Evolutionary conservation across 1,140 invertebrate species (phyloP), one percentile per base, ranked within the genome.

Genomic region (Uloborus diversus): DNA sequence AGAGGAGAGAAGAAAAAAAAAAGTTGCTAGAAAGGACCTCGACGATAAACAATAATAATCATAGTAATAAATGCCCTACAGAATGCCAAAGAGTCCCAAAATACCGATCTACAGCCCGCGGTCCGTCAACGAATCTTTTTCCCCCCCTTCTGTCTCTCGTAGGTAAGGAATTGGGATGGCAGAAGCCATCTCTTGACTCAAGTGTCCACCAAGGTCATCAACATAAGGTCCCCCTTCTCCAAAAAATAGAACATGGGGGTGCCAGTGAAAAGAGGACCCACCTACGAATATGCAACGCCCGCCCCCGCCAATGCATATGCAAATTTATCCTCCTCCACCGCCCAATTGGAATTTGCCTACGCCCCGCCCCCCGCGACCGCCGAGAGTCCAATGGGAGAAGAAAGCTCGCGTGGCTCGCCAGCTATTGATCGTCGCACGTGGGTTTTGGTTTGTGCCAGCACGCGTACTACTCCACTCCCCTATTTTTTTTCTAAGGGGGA

Each of bases 261-360:
- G 37, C 17, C 17, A 17, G 17, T 13, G 49, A 53, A 53, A 53
- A 53, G 20, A 9, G 42, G 42, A 47, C 27, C 57, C 57, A 25
- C 57, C 57, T 20, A 7, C 27, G 57, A 61, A 61, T 32, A 61
- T 61, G 20, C 57, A 61, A 61, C 7, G 23, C 27, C 57, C 53
- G 76, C 76, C 76, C 65, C 20, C 42, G 53, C 32, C 65, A 28
- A 79, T 69, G 76, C 76, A 79, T 79, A 79, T 79, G 76, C 76
- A 79, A 79, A 79, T 79, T 68, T 62, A 57, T 59, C 64, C 76
- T 28, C 64, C 76, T 37, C 27, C 65, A 51, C 49, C 65, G 42
- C 53, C 76, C 76, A 79, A 79, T 79, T 53, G 76, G 76, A 79
- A 79, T 79, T 79, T 68, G 76, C 76, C 53, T 69, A 69, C n/a